Conservation (phyloP, 2,113 vertebrate species). For the Hypomesus transpacificus region DNA sequence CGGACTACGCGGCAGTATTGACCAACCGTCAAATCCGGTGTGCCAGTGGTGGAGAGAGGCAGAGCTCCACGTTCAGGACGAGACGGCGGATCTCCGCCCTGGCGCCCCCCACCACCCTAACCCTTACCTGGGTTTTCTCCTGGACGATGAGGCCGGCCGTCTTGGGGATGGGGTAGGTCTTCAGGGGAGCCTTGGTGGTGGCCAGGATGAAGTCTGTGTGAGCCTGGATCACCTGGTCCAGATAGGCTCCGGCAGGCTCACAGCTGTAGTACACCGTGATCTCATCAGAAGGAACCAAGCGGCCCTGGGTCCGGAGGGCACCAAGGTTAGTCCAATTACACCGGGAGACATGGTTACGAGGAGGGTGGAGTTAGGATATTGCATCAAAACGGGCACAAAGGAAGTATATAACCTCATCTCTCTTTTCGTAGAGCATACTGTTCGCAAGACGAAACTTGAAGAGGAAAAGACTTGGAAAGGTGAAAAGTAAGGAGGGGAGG, state of each 20-base stretch:
- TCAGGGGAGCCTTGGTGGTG: constrained; percentile 87
- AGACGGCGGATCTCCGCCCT: neutral
- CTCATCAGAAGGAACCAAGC: constrained; percentile 91
- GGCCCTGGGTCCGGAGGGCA: constrained; percentile 69
- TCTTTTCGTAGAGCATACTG: no score
- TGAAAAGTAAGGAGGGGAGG: neutral
- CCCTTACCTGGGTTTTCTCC: constrained; percentile 85
- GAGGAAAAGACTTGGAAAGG: no score
- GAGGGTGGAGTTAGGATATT: neutral
- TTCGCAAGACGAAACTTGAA: no score
- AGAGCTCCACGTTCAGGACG: no score
- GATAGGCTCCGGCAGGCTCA: constrained; percentile 79
- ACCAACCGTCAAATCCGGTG: no score
- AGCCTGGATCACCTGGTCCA: constrained; percentile 82
- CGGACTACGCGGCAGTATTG: no score
- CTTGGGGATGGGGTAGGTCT: constrained; percentile 80
- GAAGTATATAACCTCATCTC: no score
- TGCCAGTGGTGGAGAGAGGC: neutral
- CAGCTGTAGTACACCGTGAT: constrained; percentile 85
- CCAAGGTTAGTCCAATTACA: neutral
- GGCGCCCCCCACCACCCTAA: neutral
- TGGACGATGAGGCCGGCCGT: constrained; percentile 81
- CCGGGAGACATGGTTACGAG: neutral
- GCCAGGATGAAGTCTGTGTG: constrained; percentile 89
- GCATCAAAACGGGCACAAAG: neutral